These are phyloP conservation scores for Escarpia spicata DNA, from an alignment of 2,888 invertebrate species.

Conservation along the genomic window DNA sequence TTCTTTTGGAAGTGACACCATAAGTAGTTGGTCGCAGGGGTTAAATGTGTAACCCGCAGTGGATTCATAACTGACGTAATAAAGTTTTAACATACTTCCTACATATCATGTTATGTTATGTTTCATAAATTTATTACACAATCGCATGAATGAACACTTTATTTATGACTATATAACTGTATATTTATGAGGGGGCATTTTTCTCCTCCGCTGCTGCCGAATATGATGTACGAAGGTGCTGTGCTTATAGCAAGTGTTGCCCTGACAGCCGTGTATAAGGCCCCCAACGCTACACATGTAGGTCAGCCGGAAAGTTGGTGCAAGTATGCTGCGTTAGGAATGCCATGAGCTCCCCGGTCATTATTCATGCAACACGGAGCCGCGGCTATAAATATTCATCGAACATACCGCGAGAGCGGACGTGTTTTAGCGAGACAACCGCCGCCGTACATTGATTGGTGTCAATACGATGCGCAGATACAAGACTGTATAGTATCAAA, in stretches of 20 bases:
- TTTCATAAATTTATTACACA: too few relatives aligned
- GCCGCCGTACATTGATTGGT: background rate
- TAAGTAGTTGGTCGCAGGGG: too few relatives aligned
- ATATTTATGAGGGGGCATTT: too few relatives aligned
- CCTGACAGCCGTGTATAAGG: background rate
- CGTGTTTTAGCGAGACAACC: background rate
- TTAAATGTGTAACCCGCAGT: too few relatives aligned
- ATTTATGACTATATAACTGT: too few relatives aligned
- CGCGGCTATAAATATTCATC: background rate
- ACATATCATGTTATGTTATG: too few relatives aligned
- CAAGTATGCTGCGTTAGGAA: background rate
- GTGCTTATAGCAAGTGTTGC: background rate
- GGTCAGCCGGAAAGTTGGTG: background rate
- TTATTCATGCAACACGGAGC: background rate
- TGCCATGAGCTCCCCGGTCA: background rate
- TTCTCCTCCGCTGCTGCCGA: too few relatives aligned
- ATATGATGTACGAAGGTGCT: background rate
- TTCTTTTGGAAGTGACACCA: too few relatives aligned
- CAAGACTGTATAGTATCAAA: background rate
- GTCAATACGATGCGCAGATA: background rate
- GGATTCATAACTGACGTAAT: too few relatives aligned
- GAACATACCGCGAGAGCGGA: background rate
- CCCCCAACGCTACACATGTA: background rate
- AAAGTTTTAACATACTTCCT: too few relatives aligned
- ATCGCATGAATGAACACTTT: too few relatives aligned